phyloP scores from a whole-genome alignment of 2,888 invertebrate species.

The Drosophila demipolita region DNA sequence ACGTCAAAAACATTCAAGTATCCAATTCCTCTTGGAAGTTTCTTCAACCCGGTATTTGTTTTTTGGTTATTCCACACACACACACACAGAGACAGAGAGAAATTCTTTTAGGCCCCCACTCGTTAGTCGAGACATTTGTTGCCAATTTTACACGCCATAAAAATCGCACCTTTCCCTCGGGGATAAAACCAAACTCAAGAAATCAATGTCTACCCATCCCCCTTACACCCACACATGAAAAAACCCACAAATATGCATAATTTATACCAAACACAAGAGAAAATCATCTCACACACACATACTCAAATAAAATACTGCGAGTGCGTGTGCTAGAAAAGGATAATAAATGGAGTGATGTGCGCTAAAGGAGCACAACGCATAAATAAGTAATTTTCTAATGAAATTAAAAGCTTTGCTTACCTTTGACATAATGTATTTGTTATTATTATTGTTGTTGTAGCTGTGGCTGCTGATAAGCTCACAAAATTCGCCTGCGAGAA shows the following conservation, averaged over 20 bases:
- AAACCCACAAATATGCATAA: constrained; percentile 68
- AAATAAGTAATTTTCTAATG: constrained; percentile 72
- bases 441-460: constrained; percentile 6
- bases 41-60: constrained; percentile 15
- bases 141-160: constrained; percentile 71
- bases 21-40: constrained; percentile 11
- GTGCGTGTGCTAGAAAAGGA: constrained; percentile 10
- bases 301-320: constrained; percentile 51
- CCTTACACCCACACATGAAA: constrained; percentile 20
- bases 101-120: not conserved
- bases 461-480: constrained; percentile 42
- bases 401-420: constrained; percentile 71
- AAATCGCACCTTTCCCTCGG: constrained; percentile 43
- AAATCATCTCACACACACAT: constrained; percentile 45
- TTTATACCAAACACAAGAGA: constrained; percentile 64
- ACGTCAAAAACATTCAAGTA: constrained; percentile 14
- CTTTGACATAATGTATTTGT: constrained; percentile 72
- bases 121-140: constrained; percentile 25
- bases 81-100: not conserved
- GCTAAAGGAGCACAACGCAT: constrained; percentile 31
- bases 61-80: not conserved
- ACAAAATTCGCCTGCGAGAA: constrained; percentile 21
- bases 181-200: constrained; percentile 34
- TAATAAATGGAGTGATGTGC: constrained; percentile 8
- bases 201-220: constrained; percentile 55